Percentiles rank a stretch among this genome's conserved stretches.
phyloP scores from a whole-genome alignment of 2,113 vertebrate species.

The Platanista minor region DNA sequence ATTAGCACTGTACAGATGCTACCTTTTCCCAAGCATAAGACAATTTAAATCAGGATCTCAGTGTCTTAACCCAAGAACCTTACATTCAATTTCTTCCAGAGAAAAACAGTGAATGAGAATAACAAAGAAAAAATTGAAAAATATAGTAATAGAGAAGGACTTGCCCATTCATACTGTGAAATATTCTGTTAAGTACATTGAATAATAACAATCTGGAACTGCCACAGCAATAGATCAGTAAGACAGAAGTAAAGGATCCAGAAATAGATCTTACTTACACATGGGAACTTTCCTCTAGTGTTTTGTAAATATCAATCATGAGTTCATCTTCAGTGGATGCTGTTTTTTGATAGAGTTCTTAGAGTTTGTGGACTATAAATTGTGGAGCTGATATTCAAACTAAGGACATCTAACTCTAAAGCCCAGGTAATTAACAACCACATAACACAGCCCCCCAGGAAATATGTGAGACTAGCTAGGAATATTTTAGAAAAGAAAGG shows the following conservation, averaged over 20 bases:
- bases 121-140: background rate
- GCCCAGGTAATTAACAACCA: background rate
- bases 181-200: background rate
- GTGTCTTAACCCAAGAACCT: background rate
- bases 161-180: background rate
- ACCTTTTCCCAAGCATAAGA: background rate
- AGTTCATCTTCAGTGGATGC: background rate
- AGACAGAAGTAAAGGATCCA: background rate
- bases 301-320: background rate
- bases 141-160: background rate
- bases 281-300: background rate
- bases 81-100: background rate
- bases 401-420: background rate
- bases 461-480: background rate
- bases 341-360: background rate
- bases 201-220: background rate
- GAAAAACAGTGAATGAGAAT: background rate
- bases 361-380: background rate
- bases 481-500: background rate
- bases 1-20: background rate
- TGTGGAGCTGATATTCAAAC: background rate
- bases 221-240: background rate
- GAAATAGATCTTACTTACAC: background rate
- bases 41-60: background rate
- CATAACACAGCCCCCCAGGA: background rate